Conservation (phyloP, 1,140 invertebrate genomes). For the Riptortus pedestris region DNA sequence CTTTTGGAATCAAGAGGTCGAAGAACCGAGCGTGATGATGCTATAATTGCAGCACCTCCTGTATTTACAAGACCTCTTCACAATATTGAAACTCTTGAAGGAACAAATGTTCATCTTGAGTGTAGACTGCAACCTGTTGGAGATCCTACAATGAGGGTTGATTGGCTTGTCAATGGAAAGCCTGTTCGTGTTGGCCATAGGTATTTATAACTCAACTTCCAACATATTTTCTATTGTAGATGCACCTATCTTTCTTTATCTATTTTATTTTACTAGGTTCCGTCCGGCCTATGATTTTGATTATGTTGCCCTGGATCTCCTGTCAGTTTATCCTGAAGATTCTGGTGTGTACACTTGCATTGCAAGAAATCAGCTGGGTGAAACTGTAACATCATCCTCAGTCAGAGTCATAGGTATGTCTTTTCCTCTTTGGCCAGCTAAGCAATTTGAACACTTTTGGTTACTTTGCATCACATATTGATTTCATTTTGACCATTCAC, state of each 20-base stretch:
- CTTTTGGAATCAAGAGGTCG: constrained; percentile 75
- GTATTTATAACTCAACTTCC: constrained; percentile 22
- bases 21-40: constrained; percentile 60
- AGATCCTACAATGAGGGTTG: constrained; percentile 88
- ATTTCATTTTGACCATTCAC: background rate
- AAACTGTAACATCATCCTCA: constrained; percentile 86
- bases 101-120: constrained; percentile 86
- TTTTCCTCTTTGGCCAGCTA: too few species aligned
- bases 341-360: constrained; percentile 91
- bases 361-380: constrained; percentile 80
- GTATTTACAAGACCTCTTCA: constrained; percentile 77
- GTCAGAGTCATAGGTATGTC: constrained; percentile 59
- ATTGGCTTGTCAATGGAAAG: constrained; percentile 93
- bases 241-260: too few species aligned
- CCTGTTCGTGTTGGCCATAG: constrained; percentile 54
- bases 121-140: constrained; percentile 86
- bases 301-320: constrained; percentile 88
- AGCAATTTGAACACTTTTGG: too few species aligned
- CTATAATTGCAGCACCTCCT: constrained; percentile 67
- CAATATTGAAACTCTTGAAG: constrained; percentile 82
- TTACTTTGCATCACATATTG: too few species aligned
- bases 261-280: constrained; percentile 66
- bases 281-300: constrained; percentile 95
- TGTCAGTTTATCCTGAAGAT: constrained; percentile 93
- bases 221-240: background rate